A percentile compares a stretch with the other conserved stretches of the same genome.
Evolutionary conservation across 2,797 vertebrate genomes (phyloP).

Genomic region (Adrianichthys oophorus): DNA sequence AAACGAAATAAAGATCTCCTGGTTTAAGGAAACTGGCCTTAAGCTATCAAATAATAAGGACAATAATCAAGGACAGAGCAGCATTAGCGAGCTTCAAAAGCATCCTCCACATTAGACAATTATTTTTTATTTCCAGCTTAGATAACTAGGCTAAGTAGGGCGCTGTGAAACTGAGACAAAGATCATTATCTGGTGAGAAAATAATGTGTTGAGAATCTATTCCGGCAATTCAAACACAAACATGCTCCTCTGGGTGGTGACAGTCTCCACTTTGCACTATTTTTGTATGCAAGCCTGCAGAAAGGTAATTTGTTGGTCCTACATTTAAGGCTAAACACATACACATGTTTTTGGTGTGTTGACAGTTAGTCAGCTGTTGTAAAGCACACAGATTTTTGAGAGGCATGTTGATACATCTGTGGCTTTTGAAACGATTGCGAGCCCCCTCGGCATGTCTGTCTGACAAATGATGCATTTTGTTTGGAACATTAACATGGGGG

Average conservation of each 20-base stretch:
- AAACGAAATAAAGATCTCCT: not conserved
- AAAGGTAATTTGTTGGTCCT: slow-evolving; percentile 26
- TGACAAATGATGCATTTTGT: slow-evolving; percentile 63
- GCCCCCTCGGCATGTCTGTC: slow-evolving; percentile 57
- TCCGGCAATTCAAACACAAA: slow-evolving; percentile 48
- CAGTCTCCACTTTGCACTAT: slow-evolving; percentile 38
- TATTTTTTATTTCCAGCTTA: slow-evolving; percentile 43
- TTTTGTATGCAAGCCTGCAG: slow-evolving; percentile 31
- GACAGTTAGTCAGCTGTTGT: slow-evolving; percentile 37
- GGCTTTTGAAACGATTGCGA: slow-evolving; percentile 55
- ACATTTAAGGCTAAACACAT: slow-evolving; percentile 8
- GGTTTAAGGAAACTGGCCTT: slow-evolving; percentile 40
- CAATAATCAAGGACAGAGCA: slow-evolving; percentile 59
- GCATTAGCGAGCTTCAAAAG: slow-evolving; percentile 52
- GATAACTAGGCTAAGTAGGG: slow-evolving; percentile 71
- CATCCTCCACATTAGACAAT: slow-evolving; percentile 56
- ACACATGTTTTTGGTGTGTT: slow-evolving; percentile 27
- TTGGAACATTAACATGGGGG: slow-evolving; percentile 64
- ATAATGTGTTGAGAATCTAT: slow-evolving; percentile 42
- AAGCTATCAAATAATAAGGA: slow-evolving; percentile 63
- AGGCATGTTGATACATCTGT: slow-evolving; percentile 68
- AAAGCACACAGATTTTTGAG: slow-evolving; percentile 52
- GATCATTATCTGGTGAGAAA: slow-evolving; percentile 62
- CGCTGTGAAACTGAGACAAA: slow-evolving; percentile 56
- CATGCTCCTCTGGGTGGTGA: slow-evolving; percentile 57